These are phyloP conservation scores for Macropodus opercularis DNA, from an alignment of 2,797 vertebrate species.

Conservation along the genomic window DNA sequence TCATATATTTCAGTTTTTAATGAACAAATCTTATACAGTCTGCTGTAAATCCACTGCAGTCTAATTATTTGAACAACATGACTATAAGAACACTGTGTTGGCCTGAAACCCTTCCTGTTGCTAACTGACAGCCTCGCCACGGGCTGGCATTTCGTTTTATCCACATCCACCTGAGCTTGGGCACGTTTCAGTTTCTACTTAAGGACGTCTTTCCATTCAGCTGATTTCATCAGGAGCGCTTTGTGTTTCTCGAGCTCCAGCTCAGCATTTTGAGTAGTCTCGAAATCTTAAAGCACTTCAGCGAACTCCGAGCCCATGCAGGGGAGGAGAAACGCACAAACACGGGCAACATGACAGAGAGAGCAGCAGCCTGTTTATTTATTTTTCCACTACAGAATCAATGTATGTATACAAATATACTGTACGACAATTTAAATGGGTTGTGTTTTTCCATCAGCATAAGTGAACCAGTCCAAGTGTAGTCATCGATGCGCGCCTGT, in stretches of 20 bases:
- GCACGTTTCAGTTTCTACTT: slow-evolving; percentile 15
- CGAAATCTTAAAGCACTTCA: slow-evolving; percentile 64
- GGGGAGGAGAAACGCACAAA: neutral
- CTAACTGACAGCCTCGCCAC: neutral
- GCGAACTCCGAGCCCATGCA: slow-evolving; percentile 49
- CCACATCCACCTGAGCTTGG: slow-evolving; percentile 80
- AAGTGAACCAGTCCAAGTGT: no score
- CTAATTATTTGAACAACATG: no score
- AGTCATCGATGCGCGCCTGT: no score
- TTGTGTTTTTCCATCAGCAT: no score
- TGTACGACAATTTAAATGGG: no score
- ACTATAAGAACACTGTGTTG: neutral
- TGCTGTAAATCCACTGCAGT: no score
- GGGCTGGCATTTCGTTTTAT: no score
- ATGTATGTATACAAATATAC: no score
- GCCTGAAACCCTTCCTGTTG: neutral
- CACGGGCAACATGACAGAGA: neutral
- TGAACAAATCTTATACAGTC: neutral
- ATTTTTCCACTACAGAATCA: no score
- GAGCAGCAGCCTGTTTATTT: no score
- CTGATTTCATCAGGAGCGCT: slow-evolving; percentile 71
- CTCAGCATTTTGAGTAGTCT: slow-evolving; percentile 53
- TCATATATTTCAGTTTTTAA: slow-evolving; percentile 1
- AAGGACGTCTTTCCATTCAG: slow-evolving; percentile 51
- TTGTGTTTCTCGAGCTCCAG: slow-evolving; percentile 64